These are phyloP conservation scores for Chaenogobius annularis DNA, from an alignment of 2,113 vertebrate genomes.

Conservation along the genomic window DNA sequence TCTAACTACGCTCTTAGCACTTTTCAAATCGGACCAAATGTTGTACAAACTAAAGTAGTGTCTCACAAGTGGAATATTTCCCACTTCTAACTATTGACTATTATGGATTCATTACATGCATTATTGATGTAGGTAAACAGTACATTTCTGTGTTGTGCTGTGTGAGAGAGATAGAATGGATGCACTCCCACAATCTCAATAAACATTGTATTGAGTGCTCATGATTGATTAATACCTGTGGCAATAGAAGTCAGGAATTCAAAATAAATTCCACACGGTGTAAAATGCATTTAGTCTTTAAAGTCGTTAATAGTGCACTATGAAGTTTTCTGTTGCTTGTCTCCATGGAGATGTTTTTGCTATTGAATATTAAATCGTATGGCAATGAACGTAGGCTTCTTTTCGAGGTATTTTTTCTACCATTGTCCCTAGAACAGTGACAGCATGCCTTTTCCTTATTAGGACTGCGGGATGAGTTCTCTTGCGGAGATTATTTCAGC, in stretches of 20 bases:
- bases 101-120: neutral
- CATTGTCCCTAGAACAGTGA: no score
- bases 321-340: no score
- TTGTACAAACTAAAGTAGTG: neutral
- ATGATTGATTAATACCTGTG: conserved; percentile 1
- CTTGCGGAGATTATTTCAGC: no score
- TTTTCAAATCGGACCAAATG: neutral
- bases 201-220: neutral
- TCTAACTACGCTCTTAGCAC: conserved; percentile 6
- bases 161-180: neutral
- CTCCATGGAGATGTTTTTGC: no score
- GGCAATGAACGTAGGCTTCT: no score
- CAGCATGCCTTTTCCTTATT: no score
- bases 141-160: neutral
- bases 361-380: no score
- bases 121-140: neutral
- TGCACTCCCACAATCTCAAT: neutral
- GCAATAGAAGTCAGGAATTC: neutral
- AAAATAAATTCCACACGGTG: neutral
- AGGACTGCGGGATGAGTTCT: no score
- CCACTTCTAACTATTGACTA: neutral
- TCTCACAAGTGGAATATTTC: neutral
- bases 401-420: no score
- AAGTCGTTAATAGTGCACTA: neutral
- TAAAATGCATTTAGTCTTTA: no score